Evolutionary conservation across 2,113 vertebrate genomes (phyloP).

Genomic region (Castor canadensis): DNA sequence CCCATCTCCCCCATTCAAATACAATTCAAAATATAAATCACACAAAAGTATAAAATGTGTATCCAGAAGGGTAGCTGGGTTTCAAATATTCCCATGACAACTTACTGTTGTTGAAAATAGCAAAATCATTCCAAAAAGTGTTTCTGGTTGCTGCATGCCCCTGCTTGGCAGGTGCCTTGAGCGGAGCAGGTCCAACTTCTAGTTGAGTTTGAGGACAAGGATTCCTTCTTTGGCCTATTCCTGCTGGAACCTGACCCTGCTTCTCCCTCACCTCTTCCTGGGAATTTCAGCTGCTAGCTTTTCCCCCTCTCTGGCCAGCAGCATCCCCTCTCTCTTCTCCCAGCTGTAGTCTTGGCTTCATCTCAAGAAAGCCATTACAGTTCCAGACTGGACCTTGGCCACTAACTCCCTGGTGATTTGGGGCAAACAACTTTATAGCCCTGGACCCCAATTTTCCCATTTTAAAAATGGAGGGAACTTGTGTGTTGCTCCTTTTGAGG

Average conservation of each 20-base stretch:
- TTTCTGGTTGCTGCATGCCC: constrained; percentile 29
- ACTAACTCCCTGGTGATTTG: constrained; percentile 55
- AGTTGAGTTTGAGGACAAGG: constrained; percentile 34
- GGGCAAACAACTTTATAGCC: neutral
- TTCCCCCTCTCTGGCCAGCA: constrained; percentile 6
- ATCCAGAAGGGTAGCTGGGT: constrained; percentile 9
- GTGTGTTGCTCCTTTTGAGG: neutral
- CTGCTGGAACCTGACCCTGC: neutral
- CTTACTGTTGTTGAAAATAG: constrained; percentile 17
- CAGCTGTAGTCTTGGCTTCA: constrained; percentile 54
- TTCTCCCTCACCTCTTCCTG: constrained; percentile 50
- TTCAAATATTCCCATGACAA: constrained; percentile 38
- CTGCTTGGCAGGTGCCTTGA: neutral
- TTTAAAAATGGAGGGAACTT: neutral
- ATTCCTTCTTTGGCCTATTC: constrained; percentile 10
- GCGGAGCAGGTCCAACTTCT: constrained; percentile 15
- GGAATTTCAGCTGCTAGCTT: constrained; percentile 49
- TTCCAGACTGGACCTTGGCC: constrained; percentile 1
- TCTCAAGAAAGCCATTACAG: constrained; percentile 52
- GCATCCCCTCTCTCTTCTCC: constrained; percentile 15
- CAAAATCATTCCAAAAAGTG: constrained; percentile 51
- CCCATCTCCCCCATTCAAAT: neutral
- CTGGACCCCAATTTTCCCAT: neutral
- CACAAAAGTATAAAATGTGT: neutral
- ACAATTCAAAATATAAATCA: constrained; percentile 21